phyloP scores from a whole-genome alignment of 2,797 vertebrate genomes.

The Rhabdomys pumilio region DNA sequence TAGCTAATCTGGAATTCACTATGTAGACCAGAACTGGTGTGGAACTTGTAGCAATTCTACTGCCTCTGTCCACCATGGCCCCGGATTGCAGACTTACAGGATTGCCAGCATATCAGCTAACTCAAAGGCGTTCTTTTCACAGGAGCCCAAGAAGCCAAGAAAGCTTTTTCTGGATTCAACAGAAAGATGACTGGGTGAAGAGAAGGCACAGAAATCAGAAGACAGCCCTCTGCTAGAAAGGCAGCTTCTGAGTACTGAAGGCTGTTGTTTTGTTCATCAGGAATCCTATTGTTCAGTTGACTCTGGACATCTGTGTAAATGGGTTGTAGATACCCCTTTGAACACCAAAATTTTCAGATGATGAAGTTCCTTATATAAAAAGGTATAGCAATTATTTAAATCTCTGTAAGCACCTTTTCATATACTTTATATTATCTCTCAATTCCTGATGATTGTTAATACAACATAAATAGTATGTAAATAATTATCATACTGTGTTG shows the following conservation, averaged over 20 bases:
- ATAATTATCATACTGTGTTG: background rate
- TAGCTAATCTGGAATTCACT: background rate
- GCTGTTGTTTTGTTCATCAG: background rate
- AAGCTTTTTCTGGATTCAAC: background rate
- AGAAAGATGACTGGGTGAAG: background rate
- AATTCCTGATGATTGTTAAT: background rate
- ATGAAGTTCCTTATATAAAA: background rate
- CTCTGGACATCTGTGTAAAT: background rate
- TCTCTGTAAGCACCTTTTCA: background rate
- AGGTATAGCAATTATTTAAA: background rate
- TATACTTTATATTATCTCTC: background rate
- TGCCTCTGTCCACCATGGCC: background rate
- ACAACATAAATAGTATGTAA: background rate
- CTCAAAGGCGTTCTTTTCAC: background rate
- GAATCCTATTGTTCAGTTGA: background rate
- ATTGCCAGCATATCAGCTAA: no score
- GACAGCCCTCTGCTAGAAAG: no score
- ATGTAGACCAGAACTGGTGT: background rate
- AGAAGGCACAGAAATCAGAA: background rate
- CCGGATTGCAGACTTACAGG: background rate
- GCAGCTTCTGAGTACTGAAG: background rate
- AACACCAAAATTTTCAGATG: background rate
- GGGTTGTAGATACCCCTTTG: background rate
- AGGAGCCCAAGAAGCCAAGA: background rate
- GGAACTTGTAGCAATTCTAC: background rate